Conservation (phyloP, 2,797 vertebrate genomes). For the Scolopax rusticola region DNA sequence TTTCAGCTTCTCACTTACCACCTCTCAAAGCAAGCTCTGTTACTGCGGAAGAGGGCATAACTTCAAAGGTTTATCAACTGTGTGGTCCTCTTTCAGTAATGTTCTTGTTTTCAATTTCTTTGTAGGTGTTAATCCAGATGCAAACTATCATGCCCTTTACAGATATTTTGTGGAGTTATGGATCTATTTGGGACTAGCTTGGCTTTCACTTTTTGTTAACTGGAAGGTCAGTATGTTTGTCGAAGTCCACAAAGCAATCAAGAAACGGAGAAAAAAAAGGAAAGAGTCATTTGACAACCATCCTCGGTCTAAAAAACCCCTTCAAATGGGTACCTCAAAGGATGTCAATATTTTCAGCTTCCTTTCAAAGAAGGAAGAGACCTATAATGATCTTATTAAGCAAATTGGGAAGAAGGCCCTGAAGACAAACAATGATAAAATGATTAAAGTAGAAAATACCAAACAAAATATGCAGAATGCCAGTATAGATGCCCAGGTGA, state of each 20-base stretch:
- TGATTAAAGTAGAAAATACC: constrained; percentile 85
- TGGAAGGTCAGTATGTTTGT: constrained; percentile 99
- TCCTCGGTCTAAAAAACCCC: constrained; percentile 83
- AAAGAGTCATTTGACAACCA: constrained; percentile 92
- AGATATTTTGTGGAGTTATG: constrained; percentile 99
- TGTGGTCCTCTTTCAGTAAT: neutral
- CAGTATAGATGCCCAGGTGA: constrained; percentile 87
- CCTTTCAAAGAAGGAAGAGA: constrained; percentile 94
- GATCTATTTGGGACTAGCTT: constrained; percentile 97
- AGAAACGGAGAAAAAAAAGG: constrained; percentile 92
- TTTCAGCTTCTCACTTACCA: neutral
- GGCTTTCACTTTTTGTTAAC: constrained; percentile 98
- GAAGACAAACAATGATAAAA: constrained; percentile 84
- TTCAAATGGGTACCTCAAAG: constrained; percentile 83
- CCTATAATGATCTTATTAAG: constrained; percentile 96
- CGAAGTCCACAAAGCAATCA: constrained; percentile 97
- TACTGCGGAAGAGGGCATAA: neutral
- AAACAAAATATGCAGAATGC: constrained; percentile 79
- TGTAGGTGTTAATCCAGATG: constrained; percentile 92
- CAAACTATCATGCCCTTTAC: constrained; percentile 92
- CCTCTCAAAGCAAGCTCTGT: neutral
- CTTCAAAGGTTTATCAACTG: neutral
- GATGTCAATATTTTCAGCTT: constrained; percentile 96
- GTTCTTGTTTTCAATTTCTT: constrained; percentile 19
- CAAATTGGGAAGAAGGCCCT: constrained; percentile 90